A percentile compares a stretch with the other conserved stretches of the same genome.
Evolutionary conservation across 1,140 invertebrate genomes (phyloP).

Genomic region (Drosophila malerkotliana): DNA sequence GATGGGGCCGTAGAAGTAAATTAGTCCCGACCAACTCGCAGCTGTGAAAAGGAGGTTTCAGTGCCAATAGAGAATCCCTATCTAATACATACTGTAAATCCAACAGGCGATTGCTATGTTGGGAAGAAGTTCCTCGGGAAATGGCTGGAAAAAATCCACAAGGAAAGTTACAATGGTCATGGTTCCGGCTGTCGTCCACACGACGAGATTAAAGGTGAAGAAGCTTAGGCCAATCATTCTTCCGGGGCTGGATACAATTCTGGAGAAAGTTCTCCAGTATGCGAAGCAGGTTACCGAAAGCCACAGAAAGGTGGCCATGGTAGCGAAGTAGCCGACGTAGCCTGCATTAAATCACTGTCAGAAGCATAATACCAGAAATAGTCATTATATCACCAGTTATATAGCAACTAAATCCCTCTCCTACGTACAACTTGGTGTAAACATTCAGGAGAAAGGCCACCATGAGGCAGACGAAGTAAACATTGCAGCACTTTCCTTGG

Average conservation of each 20-base stretch:
- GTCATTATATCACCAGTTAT: neutral
- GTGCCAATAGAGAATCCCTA: too few species aligned
- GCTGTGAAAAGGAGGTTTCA: too few species aligned
- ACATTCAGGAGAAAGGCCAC: too few species aligned
- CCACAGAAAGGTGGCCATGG: slow-evolving; percentile 91
- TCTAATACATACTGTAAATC: too few species aligned
- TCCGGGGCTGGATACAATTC: too few species aligned
- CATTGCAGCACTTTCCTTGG: slow-evolving; percentile 85
- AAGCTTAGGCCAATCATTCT: too few species aligned
- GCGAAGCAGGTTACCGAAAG: slow-evolving; percentile 91
- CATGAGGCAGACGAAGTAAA: slow-evolving; percentile 12
- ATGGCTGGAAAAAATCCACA: too few species aligned
- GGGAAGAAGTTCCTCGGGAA: too few species aligned
- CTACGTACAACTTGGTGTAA: neutral
- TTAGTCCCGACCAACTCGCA: slow-evolving; percentile 81
- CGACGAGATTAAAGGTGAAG: too few species aligned
- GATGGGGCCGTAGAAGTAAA: slow-evolving; percentile 91
- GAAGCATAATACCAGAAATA: neutral
- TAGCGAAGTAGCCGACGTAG: slow-evolving; percentile 88
- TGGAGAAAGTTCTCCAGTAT: slow-evolving; percentile 84
- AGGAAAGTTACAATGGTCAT: too few species aligned
- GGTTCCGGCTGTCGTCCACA: too few species aligned
- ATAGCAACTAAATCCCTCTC: neutral
- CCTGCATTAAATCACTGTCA: slow-evolving; percentile 71
- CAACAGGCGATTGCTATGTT: too few species aligned